Evolutionary conservation across 2,113 vertebrate species (phyloP), one percentile per base, ranked within the genome.

Genomic region (Hippoglossus stenolepis): DNA sequence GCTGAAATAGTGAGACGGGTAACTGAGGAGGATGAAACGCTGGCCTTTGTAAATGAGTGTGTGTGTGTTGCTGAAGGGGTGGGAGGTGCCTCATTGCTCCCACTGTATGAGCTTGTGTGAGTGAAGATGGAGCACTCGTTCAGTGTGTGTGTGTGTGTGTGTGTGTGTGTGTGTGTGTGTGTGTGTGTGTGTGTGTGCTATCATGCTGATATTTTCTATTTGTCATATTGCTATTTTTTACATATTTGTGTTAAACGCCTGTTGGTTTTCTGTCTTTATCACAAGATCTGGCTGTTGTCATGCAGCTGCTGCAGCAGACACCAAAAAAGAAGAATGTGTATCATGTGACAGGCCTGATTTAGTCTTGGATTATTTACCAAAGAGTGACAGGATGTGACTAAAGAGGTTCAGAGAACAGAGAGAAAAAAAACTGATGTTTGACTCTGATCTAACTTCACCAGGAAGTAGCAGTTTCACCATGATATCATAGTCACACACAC

Each of bases 1-100:
- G 45, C 82, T 87, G 88, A 86, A 87, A 88, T 67, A 58, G 81
- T 72, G 76, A 90, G 79, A 85, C 6, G 75, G 85, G 70, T 65
- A 31, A n/a, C 66, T 70, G 69, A 80, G 90, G 81, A 94, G 92
- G 78, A 91, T 70, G 92, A 94, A 85, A 91, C 53, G 24, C 73
- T 63, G 56, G 66, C 63, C 73, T 85, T 91, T 91, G 83, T 84
- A 49, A 64, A 66, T 70, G 56, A 63, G 72, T 70, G 68, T 75
- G 73, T 71, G 49, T 57, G 71, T 49, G 61, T 53, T 54, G 85
- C 87, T 87, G 60, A 54, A 85, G 80, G 89, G 75, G 15, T 77
- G 82, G 82, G 89, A 66, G 77, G 61, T 17, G 12, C n/a, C 75
- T 64, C 51, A 53, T 77, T 56, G 70, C 49, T 73, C 69, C 26